phyloP scores from a whole-genome alignment of 2,888 invertebrate species.

The Plusia festucae region DNA sequence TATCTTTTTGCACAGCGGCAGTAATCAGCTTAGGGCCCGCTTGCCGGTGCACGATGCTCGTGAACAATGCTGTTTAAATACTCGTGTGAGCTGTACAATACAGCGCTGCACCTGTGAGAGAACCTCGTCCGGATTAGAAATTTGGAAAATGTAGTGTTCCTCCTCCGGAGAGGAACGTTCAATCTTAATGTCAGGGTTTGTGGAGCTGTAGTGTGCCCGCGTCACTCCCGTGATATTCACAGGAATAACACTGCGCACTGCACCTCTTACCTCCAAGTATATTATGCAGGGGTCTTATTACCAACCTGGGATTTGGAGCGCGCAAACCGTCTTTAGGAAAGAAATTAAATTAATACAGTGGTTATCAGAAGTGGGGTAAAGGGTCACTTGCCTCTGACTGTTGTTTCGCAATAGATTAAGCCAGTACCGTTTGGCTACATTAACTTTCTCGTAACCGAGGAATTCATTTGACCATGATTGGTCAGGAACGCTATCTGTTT shows the following conservation, averaged over 20 bases:
- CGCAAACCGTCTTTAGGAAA: neutral
- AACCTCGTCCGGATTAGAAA: neutral
- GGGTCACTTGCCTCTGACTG: neutral
- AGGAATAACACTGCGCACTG: neutral
- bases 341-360: neutral
- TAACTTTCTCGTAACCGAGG: neutral
- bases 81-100: neutral
- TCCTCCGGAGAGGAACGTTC: neutral
- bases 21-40: slow-evolving; percentile 16
- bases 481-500: too few relatives aligned
- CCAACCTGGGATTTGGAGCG: neutral
- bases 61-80: slow-evolving; percentile 12
- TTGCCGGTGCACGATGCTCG: neutral
- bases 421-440: too few relatives aligned
- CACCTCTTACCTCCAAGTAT: neutral
- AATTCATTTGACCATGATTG: too few relatives aligned
- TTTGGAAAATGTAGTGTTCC: neutral
- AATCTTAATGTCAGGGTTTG: neutral
- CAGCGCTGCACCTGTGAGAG: neutral
- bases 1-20: neutral
- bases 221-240: neutral
- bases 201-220: neutral
- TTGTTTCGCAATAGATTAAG: neutral
- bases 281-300: neutral
- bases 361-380: neutral